These are phyloP conservation scores for Protodeltote pygarga DNA, from an alignment of 2,888 invertebrate genomes.

Conservation along the genomic window DNA sequence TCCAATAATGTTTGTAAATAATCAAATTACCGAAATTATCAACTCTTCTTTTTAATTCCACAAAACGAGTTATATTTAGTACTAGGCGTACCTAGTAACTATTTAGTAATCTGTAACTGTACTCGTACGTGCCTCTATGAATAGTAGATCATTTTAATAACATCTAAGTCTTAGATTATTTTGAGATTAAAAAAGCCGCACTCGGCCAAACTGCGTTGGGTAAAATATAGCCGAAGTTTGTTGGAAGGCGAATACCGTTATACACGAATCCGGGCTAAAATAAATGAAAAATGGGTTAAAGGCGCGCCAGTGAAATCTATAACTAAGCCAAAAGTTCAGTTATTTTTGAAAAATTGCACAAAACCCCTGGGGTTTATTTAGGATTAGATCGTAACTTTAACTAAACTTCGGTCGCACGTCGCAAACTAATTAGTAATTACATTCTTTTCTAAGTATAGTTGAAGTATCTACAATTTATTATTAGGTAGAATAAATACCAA, in stretches of 20 bases:
- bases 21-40: too few species aligned
- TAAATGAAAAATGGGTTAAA: slow-evolving; percentile 35
- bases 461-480: too few species aligned
- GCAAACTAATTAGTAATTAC: too few species aligned
- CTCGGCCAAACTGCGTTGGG: slow-evolving; percentile 16
- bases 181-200: slow-evolving; percentile 20
- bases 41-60: too few species aligned
- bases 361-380: slow-evolving; percentile 23
- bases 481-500: too few species aligned
- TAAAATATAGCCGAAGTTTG: slow-evolving; percentile 37
- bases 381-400: slow-evolving; percentile 7
- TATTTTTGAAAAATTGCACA: slow-evolving; percentile 37
- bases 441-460: too few species aligned
- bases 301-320: slow-evolving; percentile 26
- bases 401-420: slow-evolving; percentile 8
- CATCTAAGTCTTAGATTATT: slow-evolving; percentile 19
- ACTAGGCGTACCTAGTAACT: too few species aligned
- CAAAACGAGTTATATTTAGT: too few species aligned
- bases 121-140: too few species aligned
- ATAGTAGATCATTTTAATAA: too few species aligned
- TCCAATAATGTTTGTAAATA: too few species aligned
- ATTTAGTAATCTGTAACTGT: too few species aligned
- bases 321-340: slow-evolving; percentile 31
- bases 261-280: slow-evolving; percentile 29
- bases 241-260: slow-evolving; percentile 28